Conservation (phyloP, 1,140 invertebrate genomes). For the Mesaphorura yosii region DNA sequence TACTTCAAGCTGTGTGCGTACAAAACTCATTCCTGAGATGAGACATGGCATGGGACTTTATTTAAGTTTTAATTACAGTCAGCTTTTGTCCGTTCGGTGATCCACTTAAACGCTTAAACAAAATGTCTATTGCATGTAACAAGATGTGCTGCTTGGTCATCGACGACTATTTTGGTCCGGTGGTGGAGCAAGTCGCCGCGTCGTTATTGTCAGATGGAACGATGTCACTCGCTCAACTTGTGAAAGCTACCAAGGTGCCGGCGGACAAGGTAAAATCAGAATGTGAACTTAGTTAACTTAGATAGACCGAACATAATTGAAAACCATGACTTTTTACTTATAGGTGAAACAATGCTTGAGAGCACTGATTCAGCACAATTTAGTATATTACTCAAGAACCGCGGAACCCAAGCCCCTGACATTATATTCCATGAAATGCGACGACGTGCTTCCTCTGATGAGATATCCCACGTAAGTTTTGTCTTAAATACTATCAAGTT, state of each 20-base stretch:
- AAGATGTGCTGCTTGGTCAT: constrained; percentile 11
- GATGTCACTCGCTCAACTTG: constrained; percentile 2
- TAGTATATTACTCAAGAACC: constrained; percentile 3
- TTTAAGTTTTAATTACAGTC: too few species aligned
- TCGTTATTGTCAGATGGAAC: constrained; percentile 13
- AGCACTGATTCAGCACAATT: constrained; percentile 21
- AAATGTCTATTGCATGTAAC: constrained; percentile 10
- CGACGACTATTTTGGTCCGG: constrained; percentile 16
- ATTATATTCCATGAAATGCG: constrained; percentile 2
- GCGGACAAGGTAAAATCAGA: constrained; percentile 7
- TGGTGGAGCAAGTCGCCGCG: constrained; percentile 8
- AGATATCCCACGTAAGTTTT: constrained; percentile 18
- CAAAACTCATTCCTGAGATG: too few species aligned
- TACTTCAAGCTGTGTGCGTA: too few species aligned
- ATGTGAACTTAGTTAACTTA: background rate
- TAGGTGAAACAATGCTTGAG: constrained; percentile 18
- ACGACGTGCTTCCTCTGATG: constrained; percentile 8
- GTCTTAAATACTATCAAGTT: constrained; percentile 1
- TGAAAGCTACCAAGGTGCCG: background rate
- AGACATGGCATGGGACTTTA: too few species aligned
- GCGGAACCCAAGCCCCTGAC: background rate
- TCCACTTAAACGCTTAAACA: too few species aligned
- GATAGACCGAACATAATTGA: background rate
- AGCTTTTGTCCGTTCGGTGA: too few species aligned
- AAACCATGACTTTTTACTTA: background rate